Evolutionary conservation across 2,888 invertebrate genomes (phyloP).

Genomic region (Phymatocera aterrima): DNA sequence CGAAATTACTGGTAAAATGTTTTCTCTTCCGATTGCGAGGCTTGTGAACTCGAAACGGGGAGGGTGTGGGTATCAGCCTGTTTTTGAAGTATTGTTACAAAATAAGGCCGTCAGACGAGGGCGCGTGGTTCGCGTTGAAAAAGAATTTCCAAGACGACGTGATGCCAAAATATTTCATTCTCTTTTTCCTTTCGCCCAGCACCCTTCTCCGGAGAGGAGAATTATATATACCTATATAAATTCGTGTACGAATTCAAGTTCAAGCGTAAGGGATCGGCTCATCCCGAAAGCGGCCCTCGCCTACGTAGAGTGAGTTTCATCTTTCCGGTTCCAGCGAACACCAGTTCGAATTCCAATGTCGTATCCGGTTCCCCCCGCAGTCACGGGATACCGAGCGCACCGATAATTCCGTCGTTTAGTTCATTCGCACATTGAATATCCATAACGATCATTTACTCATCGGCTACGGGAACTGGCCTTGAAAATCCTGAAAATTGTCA

Average conservation of each 20-base stretch:
- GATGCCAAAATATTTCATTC: constrained; percentile 14
- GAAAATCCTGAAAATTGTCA: too few relatives aligned
- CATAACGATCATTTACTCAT: too few relatives aligned
- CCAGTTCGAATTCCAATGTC: too few relatives aligned
- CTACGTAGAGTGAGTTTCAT: background rate
- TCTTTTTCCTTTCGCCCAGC: background rate
- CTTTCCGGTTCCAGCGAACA: too few relatives aligned
- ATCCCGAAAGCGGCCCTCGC: background rate
- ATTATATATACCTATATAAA: background rate
- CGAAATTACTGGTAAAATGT: background rate
- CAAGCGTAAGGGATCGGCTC: constrained; percentile 1
- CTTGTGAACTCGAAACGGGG: background rate
- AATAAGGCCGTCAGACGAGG: background rate
- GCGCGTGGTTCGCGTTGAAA: background rate
- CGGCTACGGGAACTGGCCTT: too few relatives aligned
- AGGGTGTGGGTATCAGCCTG: background rate
- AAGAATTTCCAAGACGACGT: constrained; percentile 1
- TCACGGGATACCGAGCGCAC: too few relatives aligned
- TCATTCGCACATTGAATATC: too few relatives aligned
- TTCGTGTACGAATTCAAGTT: constrained; percentile 17
- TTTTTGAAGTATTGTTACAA: background rate
- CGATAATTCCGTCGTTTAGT: too few relatives aligned
- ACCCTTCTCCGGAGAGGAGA: background rate
- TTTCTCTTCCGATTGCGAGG: background rate
- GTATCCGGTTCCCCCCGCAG: too few relatives aligned